Evolutionary conservation across 2,888 invertebrate species (phyloP).

Genomic region (Sinodicranocentrus sp.): DNA sequence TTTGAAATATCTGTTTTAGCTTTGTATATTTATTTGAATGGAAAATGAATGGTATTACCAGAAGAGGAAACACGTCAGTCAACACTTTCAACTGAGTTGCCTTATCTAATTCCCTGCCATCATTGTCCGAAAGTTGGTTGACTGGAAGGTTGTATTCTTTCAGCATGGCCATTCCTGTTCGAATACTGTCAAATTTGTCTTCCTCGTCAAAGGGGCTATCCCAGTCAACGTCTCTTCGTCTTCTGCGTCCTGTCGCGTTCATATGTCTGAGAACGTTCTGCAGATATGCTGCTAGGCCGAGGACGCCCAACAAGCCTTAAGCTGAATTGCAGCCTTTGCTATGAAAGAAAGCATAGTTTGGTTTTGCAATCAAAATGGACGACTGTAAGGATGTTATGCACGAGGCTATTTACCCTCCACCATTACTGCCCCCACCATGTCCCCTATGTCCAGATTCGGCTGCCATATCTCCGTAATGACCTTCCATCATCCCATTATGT

Average conservation of each 20-base stretch:
- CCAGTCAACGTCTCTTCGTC: constrained; percentile 27
- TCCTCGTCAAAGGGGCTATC: constrained; percentile 5
- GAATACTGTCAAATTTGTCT: constrained; percentile 24
- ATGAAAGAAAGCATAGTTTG: no score
- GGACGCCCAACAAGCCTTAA: constrained; percentile 72
- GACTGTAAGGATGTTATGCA: neutral
- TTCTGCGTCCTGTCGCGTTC: constrained; percentile 30
- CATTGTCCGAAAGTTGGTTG: constrained; percentile 13
- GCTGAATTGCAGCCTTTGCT: constrained; percentile 74
- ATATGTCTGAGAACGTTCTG: constrained; percentile 50
- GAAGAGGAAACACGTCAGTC: constrained; percentile 49
- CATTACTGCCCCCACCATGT: constrained; percentile 28
- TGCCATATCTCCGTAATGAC: constrained; percentile 45
- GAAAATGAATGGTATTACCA: constrained; percentile 38
- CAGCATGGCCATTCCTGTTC: constrained; percentile 22
- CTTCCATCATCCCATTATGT: no score
- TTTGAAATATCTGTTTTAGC: no score
- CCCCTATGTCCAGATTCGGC: constrained; percentile 41
- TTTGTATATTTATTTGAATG: neutral
- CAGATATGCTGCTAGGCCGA: constrained; percentile 73
- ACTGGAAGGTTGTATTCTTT: constrained; percentile 16
- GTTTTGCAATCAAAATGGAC: constrained; percentile 2
- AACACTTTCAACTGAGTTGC: constrained; percentile 33
- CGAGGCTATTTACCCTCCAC: constrained; percentile 21
- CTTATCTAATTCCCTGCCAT: constrained; percentile 20